Evolutionary conservation across 2,113 vertebrate species (phyloP), one percentile per base, ranked within the genome.

Genomic region (Crotalus horridus): DNA sequence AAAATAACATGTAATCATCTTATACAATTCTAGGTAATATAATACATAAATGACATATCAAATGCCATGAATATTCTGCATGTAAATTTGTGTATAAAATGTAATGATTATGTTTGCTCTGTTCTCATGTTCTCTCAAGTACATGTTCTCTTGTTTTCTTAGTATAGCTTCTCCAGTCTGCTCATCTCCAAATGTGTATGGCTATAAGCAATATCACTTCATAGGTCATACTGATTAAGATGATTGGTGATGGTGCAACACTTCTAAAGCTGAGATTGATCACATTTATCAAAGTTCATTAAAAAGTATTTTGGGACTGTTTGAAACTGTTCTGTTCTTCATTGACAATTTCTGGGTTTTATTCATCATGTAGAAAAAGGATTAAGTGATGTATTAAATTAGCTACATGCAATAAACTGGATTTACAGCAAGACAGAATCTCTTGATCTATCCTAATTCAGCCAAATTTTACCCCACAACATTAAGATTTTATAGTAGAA

Each of bases 401-500:
- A 20, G 59, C 54, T 0, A 43, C 87, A 92, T 17, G 89, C 64
- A 92, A 10, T 56, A 20, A 33, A 0, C 4, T 74, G 0, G 9
- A 1, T 61, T 61, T 61, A 33, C 54, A 43, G 54, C 29, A 91
- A 58, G 59, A 26, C 86, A 58, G 21, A 92, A 69, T 20, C 43
- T 46, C 54, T 0, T 90, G 91, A 90, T n/a, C 53, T 88, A 74
- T 90, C 92, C 33, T 0, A 0, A 85, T 69, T 69, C 20, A 7
- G 90, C 46, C 92, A 91, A 10, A 85, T 92, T 88, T 54, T 4
- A 0, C 58, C 59, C 81, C 85, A 1, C 74, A 58, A 8, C 33
- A 10, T 39, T 17, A 89, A 54, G 46, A 54, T 1, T 54, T 23
- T 54, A 85, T 74, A 26, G 89, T 1, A 0, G 0, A 0, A n/a